Evolutionary conservation across 2,888 invertebrate genomes (phyloP).

Genomic region (Catotricha subobsoleta): DNA sequence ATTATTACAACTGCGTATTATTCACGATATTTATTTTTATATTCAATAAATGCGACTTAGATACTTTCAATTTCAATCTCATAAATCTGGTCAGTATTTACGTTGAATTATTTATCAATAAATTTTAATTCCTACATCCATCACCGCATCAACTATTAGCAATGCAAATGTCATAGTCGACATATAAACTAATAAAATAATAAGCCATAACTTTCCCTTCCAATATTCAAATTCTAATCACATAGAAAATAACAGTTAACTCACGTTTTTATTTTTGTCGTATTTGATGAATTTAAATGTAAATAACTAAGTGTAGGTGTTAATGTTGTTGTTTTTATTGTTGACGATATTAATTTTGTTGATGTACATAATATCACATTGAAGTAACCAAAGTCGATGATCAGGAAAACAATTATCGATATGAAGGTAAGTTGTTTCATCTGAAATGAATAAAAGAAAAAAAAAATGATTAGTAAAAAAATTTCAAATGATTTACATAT

Average conservation of each 20-base stretch:
- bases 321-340: neutral
- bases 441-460: conserved; percentile 14
- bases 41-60: too few species aligned
- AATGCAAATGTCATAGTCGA: too few species aligned
- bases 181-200: too few species aligned
- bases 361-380: neutral
- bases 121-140: too few species aligned
- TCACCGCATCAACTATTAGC: too few species aligned
- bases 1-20: too few species aligned
- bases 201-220: too few species aligned
- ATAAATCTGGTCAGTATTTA: too few species aligned
- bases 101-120: too few species aligned
- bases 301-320: neutral
- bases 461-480: neutral
- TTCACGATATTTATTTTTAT: too few species aligned
- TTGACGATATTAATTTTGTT: conserved; percentile 1
- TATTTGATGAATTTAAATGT: conserved; percentile 6
- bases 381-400: conserved; percentile 1
- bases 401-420: conserved; percentile 21
- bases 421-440: conserved; percentile 29
- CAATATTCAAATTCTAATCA: too few species aligned
- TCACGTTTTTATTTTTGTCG: conserved; percentile 5
- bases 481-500: neutral
- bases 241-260: neutral
- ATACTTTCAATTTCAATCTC: too few species aligned